Percentiles rank a stretch among this genome's conserved stretches.
phyloP scores from a whole-genome alignment of 2,888 invertebrate genomes.

The Lithosia quadra region DNA sequence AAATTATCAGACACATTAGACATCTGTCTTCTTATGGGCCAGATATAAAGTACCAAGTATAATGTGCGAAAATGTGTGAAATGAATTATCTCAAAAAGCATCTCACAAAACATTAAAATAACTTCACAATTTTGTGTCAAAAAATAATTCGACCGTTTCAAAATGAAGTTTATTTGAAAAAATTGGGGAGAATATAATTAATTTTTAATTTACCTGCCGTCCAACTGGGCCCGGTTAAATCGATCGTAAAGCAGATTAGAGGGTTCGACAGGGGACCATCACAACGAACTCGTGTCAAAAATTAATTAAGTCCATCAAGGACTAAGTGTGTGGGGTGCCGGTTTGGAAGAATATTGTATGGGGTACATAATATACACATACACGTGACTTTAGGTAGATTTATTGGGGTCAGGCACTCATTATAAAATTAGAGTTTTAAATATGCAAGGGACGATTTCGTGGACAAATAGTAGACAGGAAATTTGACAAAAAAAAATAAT shows the following conservation, averaged over 20 bases:
- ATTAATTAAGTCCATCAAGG: conserved; percentile 67
- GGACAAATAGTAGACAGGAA: not conserved
- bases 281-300: conserved; percentile 69
- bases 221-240: conserved; percentile 56
- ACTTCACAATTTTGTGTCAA: conserved; percentile 3
- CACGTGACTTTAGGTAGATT: not conserved
- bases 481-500: not conserved
- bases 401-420: not conserved
- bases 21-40: not conserved
- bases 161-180: conserved; percentile 30
- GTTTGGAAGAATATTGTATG: conserved; percentile 27
- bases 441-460: not conserved
- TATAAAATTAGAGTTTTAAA: not conserved
- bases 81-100: not conserved
- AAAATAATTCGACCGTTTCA: not conserved
- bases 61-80: not conserved
- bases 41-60: not conserved
- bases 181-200: conserved; percentile 13
- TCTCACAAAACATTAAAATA: not conserved
- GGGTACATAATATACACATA: conserved; percentile 12
- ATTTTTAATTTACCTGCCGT: conserved; percentile 41
- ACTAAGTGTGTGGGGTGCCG: conserved; percentile 36
- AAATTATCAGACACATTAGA: not conserved
- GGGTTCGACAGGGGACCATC: conserved; percentile 53
- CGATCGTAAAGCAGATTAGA: conserved; percentile 62